Conservation (phyloP, 2,888 invertebrate genomes). For the Ennomos erosarius region DNA sequence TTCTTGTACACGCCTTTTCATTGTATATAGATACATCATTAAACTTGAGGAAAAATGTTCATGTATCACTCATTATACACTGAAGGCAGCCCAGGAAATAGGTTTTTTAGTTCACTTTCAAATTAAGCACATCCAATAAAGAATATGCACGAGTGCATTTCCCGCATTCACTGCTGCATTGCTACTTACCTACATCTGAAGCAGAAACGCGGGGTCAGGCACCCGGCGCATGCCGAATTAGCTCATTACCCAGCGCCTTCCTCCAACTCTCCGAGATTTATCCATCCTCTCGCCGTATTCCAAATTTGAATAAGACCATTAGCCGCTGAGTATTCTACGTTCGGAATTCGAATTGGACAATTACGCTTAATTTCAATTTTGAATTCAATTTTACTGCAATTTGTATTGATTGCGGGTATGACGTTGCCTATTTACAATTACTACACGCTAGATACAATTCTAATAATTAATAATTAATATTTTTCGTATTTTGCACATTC, state of each 20-base stretch:
- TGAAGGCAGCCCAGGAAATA: too few species aligned
- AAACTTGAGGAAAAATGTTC: too few species aligned
- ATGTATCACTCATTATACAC: too few species aligned
- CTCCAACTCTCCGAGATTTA: conserved; percentile 58
- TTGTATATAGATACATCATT: conserved; percentile 1
- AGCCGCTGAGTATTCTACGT: conserved; percentile 52
- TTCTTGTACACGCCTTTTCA: conserved; percentile 36
- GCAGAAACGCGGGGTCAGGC: conserved; percentile 32
- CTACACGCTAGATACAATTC: not conserved
- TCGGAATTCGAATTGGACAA: conserved; percentile 49
- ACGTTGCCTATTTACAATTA: not conserved
- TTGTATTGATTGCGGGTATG: conserved; percentile 27
- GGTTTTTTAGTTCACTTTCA: not conserved
- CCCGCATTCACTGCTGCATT: conserved; percentile 52
- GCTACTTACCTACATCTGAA: conserved; percentile 47
- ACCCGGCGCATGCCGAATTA: conserved; percentile 67
- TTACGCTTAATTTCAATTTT: conserved; percentile 44
- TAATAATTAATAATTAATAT: not conserved
- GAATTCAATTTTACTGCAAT: conserved; percentile 41
- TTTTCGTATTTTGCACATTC: conserved; percentile 6
- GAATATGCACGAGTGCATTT: conserved; percentile 50
- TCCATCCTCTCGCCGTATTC: conserved; percentile 60
- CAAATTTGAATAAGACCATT: conserved; percentile 68
- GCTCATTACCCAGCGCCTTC: conserved; percentile 67
- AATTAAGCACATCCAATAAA: conserved; percentile 24